Conservation (phyloP, 2,888 invertebrate species). For the Nesidiocoris tenuis region DNA sequence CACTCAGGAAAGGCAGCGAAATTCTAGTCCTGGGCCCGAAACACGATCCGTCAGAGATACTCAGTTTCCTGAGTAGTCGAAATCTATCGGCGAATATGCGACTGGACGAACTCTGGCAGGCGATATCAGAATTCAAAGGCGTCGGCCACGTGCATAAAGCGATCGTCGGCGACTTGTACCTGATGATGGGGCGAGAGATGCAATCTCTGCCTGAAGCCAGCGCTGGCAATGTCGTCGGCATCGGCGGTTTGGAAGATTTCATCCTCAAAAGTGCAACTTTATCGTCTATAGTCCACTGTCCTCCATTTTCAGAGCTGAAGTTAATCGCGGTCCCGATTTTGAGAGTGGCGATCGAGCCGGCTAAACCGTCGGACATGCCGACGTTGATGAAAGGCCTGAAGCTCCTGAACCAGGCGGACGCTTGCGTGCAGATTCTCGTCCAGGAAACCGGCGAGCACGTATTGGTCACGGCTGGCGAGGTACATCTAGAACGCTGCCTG, state of each 20-base stretch:
- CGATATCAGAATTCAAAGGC: slow-evolving; percentile 52
- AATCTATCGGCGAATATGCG: slow-evolving; percentile 55
- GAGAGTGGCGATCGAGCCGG: slow-evolving; percentile 89
- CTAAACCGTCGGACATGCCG: slow-evolving; percentile 74
- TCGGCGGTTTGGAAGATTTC: slow-evolving; percentile 80
- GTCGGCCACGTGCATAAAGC: slow-evolving; percentile 67
- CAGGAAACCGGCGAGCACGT: slow-evolving; percentile 96
- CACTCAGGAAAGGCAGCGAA: slow-evolving; percentile 70
- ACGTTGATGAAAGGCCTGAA: slow-evolving; percentile 65
- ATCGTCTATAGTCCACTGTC: slow-evolving; percentile 75
- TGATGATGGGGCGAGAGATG: slow-evolving; percentile 91
- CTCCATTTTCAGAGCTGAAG: slow-evolving; percentile 81
- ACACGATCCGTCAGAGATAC: slow-evolving; percentile 71
- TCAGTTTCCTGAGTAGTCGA: slow-evolving; percentile 53
- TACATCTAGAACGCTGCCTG: slow-evolving; percentile 93
- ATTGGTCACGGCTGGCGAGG: slow-evolving; percentile 91
- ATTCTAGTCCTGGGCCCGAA: slow-evolving; percentile 84
- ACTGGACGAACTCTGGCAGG: slow-evolving; percentile 59
- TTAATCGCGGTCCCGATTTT: slow-evolving; percentile 82
- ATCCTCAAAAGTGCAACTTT: slow-evolving; percentile 88
- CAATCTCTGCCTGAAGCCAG: slow-evolving; percentile 74
- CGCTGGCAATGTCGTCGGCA: slow-evolving; percentile 86
- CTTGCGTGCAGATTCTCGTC: slow-evolving; percentile 78
- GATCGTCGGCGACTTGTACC: slow-evolving; percentile 73
- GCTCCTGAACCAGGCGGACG: slow-evolving; percentile 89